Percentiles rank a stretch among this genome's conserved stretches.
These are phyloP conservation scores for Tuta absoluta DNA, from an alignment of 2,888 invertebrate genomes.

Conservation along the genomic window DNA sequence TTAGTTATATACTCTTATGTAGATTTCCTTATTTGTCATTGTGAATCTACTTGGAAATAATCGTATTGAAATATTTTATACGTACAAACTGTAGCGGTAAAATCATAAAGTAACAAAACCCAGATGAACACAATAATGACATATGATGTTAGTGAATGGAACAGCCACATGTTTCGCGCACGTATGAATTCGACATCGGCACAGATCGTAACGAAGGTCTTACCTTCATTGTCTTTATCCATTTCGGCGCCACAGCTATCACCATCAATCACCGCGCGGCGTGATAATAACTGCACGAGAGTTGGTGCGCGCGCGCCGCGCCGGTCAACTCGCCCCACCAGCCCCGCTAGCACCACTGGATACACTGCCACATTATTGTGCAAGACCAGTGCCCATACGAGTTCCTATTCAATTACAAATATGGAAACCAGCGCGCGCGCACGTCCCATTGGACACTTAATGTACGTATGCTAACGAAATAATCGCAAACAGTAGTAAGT, in stretches of 20 bases:
- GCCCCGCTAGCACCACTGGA: constrained; percentile 43
- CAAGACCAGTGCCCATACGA: constrained; percentile 62
- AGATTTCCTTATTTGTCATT: too few relatives aligned
- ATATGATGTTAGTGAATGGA: neutral
- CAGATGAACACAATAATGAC: too few relatives aligned
- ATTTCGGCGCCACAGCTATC: constrained; percentile 29
- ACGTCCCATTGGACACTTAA: constrained; percentile 63
- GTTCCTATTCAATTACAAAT: constrained; percentile 78
- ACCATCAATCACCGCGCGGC: constrained; percentile 36
- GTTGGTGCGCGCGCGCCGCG: constrained; percentile 37
- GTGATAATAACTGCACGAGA: constrained; percentile 39
- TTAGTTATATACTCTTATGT: too few relatives aligned
- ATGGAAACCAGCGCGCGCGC: constrained; percentile 68
- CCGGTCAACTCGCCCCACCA: constrained; percentile 41
- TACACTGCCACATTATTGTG: constrained; percentile 70
- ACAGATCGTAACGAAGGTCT: constrained; percentile 12
- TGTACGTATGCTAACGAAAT: constrained; percentile 57
- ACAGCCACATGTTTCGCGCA: neutral
- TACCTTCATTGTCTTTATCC: constrained; percentile 22
- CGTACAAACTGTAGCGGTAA: too few relatives aligned
- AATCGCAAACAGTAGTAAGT: constrained; percentile 54
- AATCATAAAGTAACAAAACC: too few relatives aligned
- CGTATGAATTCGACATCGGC: neutral
- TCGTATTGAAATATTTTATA: too few relatives aligned
- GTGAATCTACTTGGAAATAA: too few relatives aligned